Base-by-base conservation (phyloP, 30 jellyfish, hydroid and myxozoan species). In the Aurelia coerulea region DNA sequence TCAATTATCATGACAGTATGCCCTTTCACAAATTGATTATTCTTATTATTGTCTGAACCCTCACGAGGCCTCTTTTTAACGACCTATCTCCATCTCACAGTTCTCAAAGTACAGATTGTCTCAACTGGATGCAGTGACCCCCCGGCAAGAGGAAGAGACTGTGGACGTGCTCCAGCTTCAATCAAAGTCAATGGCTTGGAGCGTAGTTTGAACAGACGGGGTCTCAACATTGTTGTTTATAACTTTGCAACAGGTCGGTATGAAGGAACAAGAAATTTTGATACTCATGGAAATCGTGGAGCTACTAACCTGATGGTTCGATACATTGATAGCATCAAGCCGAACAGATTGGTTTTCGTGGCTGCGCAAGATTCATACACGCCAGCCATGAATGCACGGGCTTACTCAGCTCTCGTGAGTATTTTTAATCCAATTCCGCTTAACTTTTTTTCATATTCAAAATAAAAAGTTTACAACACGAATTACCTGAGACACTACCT, bases 161-260 rank as follows among this genome's bases (percentile, higher is more conserved):
- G 95, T 51, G 86, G 18, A 2, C 34, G 52, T 16, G 65, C 90
- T n/a, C 79, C 35, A n/a, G 86, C 80, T 4, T 69, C 89, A 8
- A 80, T 88, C 73, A 88, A 59, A 73, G 79, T 88, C 62, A 88
- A 88, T 62, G 96, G 96, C 14, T 31, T 71, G 14, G 91, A 88
- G 65, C 51, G 88, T 29, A 66, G 92, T 37, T 1, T 50, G 16
- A 74, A 35, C 79, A 62, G 79, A 41, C 87, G 92, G 16, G 96
- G 96, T 4, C 71, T 88, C 46, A 88, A 88, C 67, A 33, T 88
- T 68, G 96, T 32, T 46, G 81, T 65, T 23, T 68, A 42, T 52
- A 62, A 79, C 62, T 35, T 70, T 69, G 68, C 59, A n/a, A 87
- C 86, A 3, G 90, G 96, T 10, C 23, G 74, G 32, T 67, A 10